Percentiles rank a stretch among this genome's conserved stretches.
Evolutionary conservation across 1,140 invertebrate genomes (phyloP).

Genomic region (Caerostris extrusa): DNA sequence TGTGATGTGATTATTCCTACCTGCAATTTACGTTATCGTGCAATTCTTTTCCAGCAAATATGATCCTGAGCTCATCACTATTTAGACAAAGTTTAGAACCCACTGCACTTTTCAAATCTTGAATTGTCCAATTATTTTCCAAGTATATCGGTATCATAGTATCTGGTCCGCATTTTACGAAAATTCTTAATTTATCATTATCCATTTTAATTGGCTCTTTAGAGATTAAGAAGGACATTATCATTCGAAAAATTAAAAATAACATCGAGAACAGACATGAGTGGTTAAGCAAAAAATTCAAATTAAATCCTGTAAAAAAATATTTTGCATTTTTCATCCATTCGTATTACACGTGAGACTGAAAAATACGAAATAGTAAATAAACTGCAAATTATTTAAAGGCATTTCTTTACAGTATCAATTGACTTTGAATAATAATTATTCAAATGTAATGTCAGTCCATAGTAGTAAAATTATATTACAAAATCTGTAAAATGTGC

Average conservation of each 20-base stretch:
- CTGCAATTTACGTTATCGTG: slow-evolving; percentile 87
- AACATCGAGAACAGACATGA: slow-evolving; percentile 43
- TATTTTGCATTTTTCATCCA: background rate
- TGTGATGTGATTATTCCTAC: slow-evolving; percentile 81
- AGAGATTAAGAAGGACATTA: background rate
- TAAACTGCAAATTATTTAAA: no score
- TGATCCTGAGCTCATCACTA: slow-evolving; percentile 89
- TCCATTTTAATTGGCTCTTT: slow-evolving; percentile 34
- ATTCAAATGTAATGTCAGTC: no score
- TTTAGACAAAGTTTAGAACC: slow-evolving; percentile 86
- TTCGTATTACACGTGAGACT: background rate
- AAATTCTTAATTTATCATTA: slow-evolving; percentile 65
- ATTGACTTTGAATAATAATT: no score
- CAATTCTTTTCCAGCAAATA: slow-evolving; percentile 92
- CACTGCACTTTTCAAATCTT: slow-evolving; percentile 88
- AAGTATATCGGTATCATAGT: slow-evolving; percentile 87
- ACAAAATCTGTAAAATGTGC: no score
- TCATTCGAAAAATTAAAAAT: slow-evolving; percentile 45
- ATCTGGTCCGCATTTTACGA: slow-evolving; percentile 60
- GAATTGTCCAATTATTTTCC: slow-evolving; percentile 89
- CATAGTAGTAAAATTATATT: no score
- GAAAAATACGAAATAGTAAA: no score
- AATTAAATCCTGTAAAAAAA: background rate
- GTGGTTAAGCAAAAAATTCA: background rate
- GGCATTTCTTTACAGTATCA: no score